Evolutionary conservation across 2,113 vertebrate species (phyloP).

Genomic region (Scolopax mira): DNA sequence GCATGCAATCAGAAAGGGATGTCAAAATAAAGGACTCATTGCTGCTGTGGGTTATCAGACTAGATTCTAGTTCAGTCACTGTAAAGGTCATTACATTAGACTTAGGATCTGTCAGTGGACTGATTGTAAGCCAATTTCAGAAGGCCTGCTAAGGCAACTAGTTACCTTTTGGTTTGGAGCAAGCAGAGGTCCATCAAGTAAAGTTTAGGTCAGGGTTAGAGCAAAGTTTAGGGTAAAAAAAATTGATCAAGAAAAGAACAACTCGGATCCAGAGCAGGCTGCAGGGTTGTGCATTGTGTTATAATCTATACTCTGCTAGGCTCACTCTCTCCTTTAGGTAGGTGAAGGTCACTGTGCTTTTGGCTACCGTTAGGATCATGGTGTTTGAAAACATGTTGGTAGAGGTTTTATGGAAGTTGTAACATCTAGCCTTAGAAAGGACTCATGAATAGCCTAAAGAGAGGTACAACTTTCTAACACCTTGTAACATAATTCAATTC

Average conservation of each 20-base stretch:
- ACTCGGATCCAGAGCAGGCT: background rate
- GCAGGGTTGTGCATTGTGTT: background rate
- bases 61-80: background rate
- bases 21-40: background rate
- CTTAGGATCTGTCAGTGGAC: background rate
- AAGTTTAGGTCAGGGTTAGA: background rate
- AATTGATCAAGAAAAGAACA: background rate
- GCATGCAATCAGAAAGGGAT: background rate
- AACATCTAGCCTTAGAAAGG: background rate
- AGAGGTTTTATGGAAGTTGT: background rate
- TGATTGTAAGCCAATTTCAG: background rate
- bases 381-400: background rate
- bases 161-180: background rate
- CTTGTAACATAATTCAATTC: background rate
- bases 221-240: background rate
- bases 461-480: background rate
- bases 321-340: background rate
- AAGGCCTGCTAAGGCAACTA: background rate
- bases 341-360: background rate
- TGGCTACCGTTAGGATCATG: accelerated
- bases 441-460: background rate
- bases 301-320: background rate
- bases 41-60: background rate
- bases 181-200: background rate
- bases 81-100: background rate